Conservation (phyloP, 2,113 vertebrate genomes). For the Notechis scutatus region DNA sequence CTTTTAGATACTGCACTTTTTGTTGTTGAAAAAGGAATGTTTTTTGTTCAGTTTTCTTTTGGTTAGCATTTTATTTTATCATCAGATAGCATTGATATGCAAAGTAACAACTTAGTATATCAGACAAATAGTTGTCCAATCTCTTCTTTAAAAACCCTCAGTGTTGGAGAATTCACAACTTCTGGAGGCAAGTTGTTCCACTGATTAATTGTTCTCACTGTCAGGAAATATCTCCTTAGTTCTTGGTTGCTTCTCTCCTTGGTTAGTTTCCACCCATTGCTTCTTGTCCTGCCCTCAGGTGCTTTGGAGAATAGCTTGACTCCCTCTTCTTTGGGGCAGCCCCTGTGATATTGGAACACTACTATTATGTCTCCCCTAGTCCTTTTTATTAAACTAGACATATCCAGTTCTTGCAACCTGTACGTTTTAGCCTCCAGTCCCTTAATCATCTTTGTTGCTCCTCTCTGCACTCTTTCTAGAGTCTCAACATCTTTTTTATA, state of each 20-base stretch:
- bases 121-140: not conserved
- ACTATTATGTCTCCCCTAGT: not conserved
- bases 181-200: not conserved
- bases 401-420: not conserved
- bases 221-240: not conserved
- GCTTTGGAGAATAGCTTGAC: not conserved
- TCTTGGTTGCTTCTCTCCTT: not conserved
- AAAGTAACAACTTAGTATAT: not conserved
- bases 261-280: not conserved
- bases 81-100: not conserved
- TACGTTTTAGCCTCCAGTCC: not conserved
- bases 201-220: not conserved
- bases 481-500: not conserved
- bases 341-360: not conserved
- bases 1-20: not conserved
- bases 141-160: not conserved
- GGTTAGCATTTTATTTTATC: not conserved
- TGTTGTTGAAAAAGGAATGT: not conserved
- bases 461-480: not conserved
- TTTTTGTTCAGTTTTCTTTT: not conserved
- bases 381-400: not conserved
- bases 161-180: not conserved
- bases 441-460: not conserved
- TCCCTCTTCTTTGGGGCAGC: not conserved
- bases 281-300: not conserved